These are phyloP conservation scores for Fringilla coelebs DNA, from an alignment of 2,797 vertebrate genomes.

Conservation along the genomic window DNA sequence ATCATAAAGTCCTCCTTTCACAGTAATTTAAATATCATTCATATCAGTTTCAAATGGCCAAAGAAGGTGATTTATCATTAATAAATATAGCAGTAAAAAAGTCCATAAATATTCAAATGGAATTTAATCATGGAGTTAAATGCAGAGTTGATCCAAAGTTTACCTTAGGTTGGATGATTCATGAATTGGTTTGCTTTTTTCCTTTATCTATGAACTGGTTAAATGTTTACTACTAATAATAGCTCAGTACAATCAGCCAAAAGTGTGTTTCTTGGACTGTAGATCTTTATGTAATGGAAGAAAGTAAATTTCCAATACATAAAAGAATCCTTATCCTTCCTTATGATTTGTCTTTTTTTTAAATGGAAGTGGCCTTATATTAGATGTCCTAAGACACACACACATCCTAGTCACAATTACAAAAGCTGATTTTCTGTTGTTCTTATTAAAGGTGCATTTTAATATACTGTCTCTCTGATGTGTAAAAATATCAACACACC, in stretches of 20 bases:
- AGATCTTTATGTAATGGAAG: neutral
- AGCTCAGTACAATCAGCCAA: neutral
- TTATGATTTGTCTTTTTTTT: neutral
- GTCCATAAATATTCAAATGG: neutral
- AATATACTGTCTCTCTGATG: neutral
- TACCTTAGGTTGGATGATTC: neutral
- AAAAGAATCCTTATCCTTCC: neutral
- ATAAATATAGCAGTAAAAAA: neutral
- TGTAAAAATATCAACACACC: neutral
- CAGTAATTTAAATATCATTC: neutral
- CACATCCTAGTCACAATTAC: neutral
- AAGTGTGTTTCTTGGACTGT: neutral
- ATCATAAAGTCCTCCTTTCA: neutral
- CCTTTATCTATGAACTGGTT: neutral
- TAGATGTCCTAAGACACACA: neutral
- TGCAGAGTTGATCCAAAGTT: neutral
- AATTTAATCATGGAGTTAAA: neutral
- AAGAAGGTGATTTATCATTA: neutral
- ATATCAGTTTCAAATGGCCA: neutral
- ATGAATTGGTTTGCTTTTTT: neutral
- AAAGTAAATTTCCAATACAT: neutral
- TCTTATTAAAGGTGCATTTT: neutral
- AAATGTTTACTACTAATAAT: slow-evolving; percentile 8
- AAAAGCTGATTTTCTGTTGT: neutral
- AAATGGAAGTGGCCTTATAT: neutral